These are phyloP conservation scores for Neodiprion virginianus DNA, from an alignment of 1,140 invertebrate species.

Conservation along the genomic window DNA sequence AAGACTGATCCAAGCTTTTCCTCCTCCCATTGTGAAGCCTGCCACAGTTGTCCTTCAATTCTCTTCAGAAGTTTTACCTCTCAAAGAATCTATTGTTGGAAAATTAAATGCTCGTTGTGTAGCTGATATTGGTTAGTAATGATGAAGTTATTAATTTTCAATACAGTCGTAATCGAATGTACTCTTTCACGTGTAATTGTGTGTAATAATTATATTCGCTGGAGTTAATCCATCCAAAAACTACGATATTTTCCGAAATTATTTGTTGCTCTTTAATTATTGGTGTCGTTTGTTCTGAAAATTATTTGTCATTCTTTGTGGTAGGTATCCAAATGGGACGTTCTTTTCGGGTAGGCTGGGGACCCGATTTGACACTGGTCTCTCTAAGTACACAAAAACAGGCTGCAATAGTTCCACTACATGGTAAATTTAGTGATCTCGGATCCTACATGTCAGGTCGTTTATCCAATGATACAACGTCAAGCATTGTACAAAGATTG, in stretches of 20 bases:
- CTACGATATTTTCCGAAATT: not conserved
- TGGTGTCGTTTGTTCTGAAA: no score
- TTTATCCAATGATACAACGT: constrained; percentile 41
- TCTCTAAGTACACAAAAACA: constrained; percentile 55
- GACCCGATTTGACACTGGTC: constrained; percentile 69
- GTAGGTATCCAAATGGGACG: constrained; percentile 66
- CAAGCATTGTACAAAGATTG: constrained; percentile 55
- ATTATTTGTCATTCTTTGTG: no score
- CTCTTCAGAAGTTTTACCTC: constrained; percentile 55
- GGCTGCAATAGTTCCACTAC: constrained; percentile 44
- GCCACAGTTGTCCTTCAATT: constrained; percentile 53
- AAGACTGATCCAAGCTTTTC: constrained; percentile 35
- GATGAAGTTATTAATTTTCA: constrained; percentile 13
- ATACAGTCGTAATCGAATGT: not conserved
- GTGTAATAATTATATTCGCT: not conserved
- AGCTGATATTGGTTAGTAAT: constrained; percentile 65
- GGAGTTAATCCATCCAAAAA: not conserved
- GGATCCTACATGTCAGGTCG: constrained; percentile 47
- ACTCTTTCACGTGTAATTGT: not conserved
- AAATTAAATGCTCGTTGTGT: constrained; percentile 63
- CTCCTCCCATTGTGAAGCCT: constrained; percentile 39
- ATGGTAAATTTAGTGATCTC: constrained; percentile 45
- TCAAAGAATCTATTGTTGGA: constrained; percentile 56
- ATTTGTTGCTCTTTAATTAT: not conserved
- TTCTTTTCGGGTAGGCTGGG: constrained; percentile 79